Conservation (phyloP, 1,140 invertebrate genomes). For the Drosophila ficusphila region DNA sequence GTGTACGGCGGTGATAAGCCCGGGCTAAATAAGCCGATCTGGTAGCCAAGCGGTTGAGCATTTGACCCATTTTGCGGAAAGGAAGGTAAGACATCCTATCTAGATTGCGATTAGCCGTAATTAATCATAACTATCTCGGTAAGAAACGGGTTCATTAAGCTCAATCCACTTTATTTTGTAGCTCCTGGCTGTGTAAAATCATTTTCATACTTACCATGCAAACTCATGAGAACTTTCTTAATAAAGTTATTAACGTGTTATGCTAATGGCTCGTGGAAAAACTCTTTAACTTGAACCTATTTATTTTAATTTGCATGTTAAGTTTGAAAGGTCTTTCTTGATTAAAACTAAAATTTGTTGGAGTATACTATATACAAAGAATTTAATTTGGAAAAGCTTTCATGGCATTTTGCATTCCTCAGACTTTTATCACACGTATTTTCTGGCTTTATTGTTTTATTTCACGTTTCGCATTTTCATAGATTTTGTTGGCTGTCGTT, state of each 20-base stretch:
- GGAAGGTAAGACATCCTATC: not conserved
- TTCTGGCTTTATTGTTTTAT: constrained; percentile 21
- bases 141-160: not conserved
- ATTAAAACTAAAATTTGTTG: too few relatives aligned
- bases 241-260: not conserved
- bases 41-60: not conserved
- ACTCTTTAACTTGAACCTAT: too few relatives aligned
- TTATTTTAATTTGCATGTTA: too few relatives aligned
- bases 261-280: too few relatives aligned
- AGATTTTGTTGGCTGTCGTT: constrained; percentile 32
- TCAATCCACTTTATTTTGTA: too few relatives aligned
- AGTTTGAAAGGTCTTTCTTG: too few relatives aligned
- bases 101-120: not conserved
- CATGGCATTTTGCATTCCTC: not conserved
- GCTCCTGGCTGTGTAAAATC: too few relatives aligned
- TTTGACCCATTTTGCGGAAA: not conserved
- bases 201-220: too few relatives aligned
- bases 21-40: constrained; percentile 1
- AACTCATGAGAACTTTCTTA: too few relatives aligned
- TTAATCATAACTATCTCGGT: not conserved
- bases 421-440: not conserved
- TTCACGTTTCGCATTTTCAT: constrained; percentile 18
- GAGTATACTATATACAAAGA: too few relatives aligned
- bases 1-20: constrained; percentile 16
- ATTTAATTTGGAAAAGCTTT: not conserved